Conservation (phyloP, 2,888 invertebrate genomes). For the Drosophila buzzatii region DNA sequence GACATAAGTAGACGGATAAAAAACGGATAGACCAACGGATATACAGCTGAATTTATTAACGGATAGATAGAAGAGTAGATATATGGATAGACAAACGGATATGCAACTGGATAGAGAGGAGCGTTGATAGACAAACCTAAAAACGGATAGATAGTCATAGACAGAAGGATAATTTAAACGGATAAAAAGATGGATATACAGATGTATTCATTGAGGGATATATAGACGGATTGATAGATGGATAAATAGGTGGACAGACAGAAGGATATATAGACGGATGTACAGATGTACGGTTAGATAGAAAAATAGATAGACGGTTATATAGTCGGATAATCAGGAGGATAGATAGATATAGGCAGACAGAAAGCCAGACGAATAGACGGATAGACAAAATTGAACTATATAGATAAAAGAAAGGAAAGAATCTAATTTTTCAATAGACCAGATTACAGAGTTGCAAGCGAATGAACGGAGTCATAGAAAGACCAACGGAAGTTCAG, state of each 20-base stretch:
- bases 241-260: background rate
- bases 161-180: too few relatives aligned
- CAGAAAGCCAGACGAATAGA: background rate
- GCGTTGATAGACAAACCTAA: accelerated
- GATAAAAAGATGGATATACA: background rate
- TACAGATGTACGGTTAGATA: too few relatives aligned
- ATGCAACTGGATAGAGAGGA: background rate
- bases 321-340: background rate
- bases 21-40: background rate
- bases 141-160: too few relatives aligned
- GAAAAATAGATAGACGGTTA: background rate
- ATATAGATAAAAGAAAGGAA: background rate
- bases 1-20: background rate
- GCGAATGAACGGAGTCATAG: too few relatives aligned
- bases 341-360: background rate
- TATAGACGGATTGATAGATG: background rate
- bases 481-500: too few relatives aligned
- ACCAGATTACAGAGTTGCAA: background rate
- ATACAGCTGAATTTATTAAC: background rate
- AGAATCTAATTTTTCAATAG: background rate
- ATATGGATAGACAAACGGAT: background rate
- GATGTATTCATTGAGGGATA: too few relatives aligned
- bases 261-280: background rate
- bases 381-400: background rate
- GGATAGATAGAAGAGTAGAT: background rate